Conservation (phyloP, 2,888 invertebrate species). For the Zygogramma bicolorata region DNA sequence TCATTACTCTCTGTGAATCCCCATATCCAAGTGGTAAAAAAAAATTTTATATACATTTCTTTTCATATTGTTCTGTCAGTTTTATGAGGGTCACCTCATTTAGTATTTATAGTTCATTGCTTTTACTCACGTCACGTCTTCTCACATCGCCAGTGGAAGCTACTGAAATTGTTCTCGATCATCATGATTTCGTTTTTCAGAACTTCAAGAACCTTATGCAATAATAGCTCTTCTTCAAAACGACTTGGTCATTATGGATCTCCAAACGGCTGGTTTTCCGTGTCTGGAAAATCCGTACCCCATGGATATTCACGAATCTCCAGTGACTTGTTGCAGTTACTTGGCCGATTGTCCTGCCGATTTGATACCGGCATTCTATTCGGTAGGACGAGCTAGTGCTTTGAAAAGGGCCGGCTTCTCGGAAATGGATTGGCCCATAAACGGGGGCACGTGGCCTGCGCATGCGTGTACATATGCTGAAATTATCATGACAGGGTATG, state of each 20-base stretch:
- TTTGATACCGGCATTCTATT: conserved; percentile 97
- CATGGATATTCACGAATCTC: conserved; percentile 99
- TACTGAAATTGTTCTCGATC: too few species aligned
- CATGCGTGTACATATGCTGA: conserved; percentile 97
- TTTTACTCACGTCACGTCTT: too few species aligned
- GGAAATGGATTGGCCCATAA: conserved; percentile 95
- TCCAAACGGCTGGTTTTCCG: conserved; percentile 95
- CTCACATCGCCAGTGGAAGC: too few species aligned
- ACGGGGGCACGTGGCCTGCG: conserved; percentile 96
- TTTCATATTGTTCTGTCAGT: too few species aligned
- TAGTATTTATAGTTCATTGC: too few species aligned
- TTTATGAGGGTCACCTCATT: too few species aligned
- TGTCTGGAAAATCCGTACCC: conserved; percentile 99
- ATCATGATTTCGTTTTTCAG: conserved; percentile 69
- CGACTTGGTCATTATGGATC: conserved; percentile 97
- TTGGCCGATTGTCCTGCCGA: conserved; percentile 98
- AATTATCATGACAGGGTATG: conserved; percentile 96
- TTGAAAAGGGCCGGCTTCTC: conserved; percentile 86
- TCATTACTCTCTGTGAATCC: conserved; percentile 94
- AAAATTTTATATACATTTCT: too few species aligned
- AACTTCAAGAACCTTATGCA: conserved; percentile 97
- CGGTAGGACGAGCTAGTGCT: conserved; percentile 83
- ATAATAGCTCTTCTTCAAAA: conserved; percentile 97
- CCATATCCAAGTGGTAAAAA: conserved; percentile 92
- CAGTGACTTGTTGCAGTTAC: conserved; percentile 97